A percentile compares a stretch with the other conserved stretches of the same genome.
Conservation (phyloP, 2,888 invertebrate genomes). For the Nipponacmea schrenckii region DNA sequence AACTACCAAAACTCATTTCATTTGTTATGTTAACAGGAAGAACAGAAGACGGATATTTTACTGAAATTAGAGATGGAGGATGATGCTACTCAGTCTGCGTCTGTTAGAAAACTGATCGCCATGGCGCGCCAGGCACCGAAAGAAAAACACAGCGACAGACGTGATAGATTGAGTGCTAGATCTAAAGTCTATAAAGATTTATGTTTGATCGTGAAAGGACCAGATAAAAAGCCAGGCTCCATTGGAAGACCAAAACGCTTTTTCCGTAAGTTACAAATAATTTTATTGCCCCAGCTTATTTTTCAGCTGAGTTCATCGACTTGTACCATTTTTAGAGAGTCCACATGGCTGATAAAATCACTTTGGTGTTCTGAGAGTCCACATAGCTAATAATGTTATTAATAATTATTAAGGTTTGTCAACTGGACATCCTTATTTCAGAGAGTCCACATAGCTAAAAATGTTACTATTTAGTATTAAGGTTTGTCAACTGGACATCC, state of each 20-base stretch:
- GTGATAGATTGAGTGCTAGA: background rate
- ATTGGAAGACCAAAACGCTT: slow-evolving; percentile 25
- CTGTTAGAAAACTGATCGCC: background rate
- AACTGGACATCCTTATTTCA: too few species aligned
- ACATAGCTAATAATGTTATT: too few species aligned
- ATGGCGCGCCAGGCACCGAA: background rate
- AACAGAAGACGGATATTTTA: background rate
- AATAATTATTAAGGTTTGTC: too few species aligned
- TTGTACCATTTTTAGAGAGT: too few species aligned
- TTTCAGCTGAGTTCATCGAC: too few species aligned
- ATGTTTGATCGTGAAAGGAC: background rate
- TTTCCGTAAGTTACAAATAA: slow-evolving; percentile 20
- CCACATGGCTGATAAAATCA: too few species aligned
- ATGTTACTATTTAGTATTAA: too few species aligned
- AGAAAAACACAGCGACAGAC: background rate
- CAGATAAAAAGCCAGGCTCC: slow-evolving; percentile 13
- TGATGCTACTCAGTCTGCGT: background rate
- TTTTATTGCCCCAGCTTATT: too few species aligned
- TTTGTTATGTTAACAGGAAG: background rate
- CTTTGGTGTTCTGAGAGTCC: too few species aligned
- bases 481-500: too few species aligned
- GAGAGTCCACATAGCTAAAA: too few species aligned
- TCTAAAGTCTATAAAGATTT: background rate
- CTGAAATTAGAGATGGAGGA: background rate
- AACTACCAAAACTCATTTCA: background rate